Evolutionary conservation across 1,140 invertebrate genomes (phyloP), one percentile per base, ranked within the genome.

Genomic region (Macrocentrus cingulum): DNA sequence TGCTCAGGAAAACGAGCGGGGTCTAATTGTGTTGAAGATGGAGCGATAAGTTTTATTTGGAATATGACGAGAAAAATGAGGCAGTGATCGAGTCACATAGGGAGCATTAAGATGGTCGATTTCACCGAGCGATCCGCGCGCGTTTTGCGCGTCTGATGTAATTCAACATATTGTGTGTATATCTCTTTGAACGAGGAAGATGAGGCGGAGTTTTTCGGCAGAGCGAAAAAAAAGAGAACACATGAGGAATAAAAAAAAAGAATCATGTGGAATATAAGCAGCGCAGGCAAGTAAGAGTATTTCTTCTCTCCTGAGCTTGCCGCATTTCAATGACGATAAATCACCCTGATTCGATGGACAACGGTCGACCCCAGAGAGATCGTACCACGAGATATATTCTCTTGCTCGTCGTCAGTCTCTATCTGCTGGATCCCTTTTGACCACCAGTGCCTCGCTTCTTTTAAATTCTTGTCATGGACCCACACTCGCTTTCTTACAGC

Each of bases 301-400:
- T 16, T 56, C 25, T 16, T 36, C 32, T 37, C 34, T 18, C 13
- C 37, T n/a, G 39, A 59, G 32, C 51, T 51, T 25, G 55, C 66
- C 66, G 66, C 67, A 70, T 69, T 70, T 70, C 63, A 74, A 72
- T 73, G 66, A 74, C 66, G 69, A 76, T 76, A 74, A 75, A 76
- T 76, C 73, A 75, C 65, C 62, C 50, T 46, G 60, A 54, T 70
- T 70, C 69, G 64, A 69, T 65, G 69, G 66, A 68, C 65, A 46
- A 36, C 50, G 64, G 61, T 66, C 18, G 52, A 34, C 41, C 34
- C 51, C 42, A 32, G 29, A 56, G 65, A 68, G 73, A 76, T 75
- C 66, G 66, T 60, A 50, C 56, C 59, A 59, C 50, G 41, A 64
- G 74, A 74, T 77, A 75, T 69, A n/a, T n/a, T n/a, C n/a, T n/a